Evolutionary conservation across 2,113 vertebrate genomes (phyloP).

Genomic region (Setophaga kirtlandii): DNA sequence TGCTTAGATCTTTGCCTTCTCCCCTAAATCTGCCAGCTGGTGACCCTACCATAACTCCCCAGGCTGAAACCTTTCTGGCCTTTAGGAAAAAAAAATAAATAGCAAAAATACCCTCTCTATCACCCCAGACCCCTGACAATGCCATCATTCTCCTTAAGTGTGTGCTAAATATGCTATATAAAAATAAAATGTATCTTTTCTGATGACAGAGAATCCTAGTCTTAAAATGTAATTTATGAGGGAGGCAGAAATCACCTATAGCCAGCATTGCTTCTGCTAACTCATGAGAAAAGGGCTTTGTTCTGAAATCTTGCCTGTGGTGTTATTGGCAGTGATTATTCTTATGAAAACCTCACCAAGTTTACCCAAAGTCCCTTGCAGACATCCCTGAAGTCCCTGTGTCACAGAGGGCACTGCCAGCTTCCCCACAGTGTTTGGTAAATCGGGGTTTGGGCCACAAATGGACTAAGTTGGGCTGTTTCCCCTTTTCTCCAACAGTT

Average conservation of each 20-base stretch:
- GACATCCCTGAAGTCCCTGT: neutral
- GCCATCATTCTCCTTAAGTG: constrained; percentile 34
- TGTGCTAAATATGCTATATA: constrained; percentile 43
- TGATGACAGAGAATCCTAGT: constrained; percentile 32
- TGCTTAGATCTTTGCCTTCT: neutral
- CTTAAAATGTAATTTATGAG: constrained; percentile 41
- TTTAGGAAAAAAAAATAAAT: neutral
- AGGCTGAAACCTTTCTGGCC: neutral
- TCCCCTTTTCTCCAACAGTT: neutral
- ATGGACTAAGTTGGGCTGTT: fast-evolving
- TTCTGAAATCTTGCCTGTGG: constrained; percentile 32
- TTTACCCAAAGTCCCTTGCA: neutral
- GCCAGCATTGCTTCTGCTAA: constrained; percentile 42
- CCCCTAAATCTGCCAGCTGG: neutral
- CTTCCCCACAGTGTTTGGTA: neutral
- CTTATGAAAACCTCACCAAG: neutral
- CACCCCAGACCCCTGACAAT: neutral
- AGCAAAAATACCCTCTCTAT: neutral
- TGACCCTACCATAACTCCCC: neutral
- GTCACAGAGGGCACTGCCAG: neutral
- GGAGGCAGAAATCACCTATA: neutral
- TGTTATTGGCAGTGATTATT: neutral
- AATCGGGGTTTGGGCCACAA: neutral
- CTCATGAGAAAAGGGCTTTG: constrained; percentile 62
- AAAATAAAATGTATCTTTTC: constrained; percentile 57